Percentiles rank a stretch among this genome's conserved stretches.
These are phyloP conservation scores for Lates japonicus DNA, from an alignment of 2,797 vertebrate species.

Conservation along the genomic window DNA sequence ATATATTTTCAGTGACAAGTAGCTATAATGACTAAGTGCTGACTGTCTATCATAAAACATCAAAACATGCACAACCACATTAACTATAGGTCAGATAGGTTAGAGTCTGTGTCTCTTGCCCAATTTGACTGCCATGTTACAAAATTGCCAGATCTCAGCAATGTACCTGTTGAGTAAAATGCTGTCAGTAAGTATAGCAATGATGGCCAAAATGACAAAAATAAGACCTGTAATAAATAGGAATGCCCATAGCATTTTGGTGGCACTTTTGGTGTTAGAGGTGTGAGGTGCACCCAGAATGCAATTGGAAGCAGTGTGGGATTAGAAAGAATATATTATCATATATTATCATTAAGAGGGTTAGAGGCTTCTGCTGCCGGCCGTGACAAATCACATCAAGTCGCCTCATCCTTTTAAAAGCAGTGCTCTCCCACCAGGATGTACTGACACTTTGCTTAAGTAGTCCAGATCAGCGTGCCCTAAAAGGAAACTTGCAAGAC, in stretches of 20 bases:
- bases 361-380: slow-evolving; percentile 15
- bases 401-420: slow-evolving; percentile 29
- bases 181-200: too few species aligned
- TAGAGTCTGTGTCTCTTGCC: background rate
- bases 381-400: slow-evolving; percentile 32
- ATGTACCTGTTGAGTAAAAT: background rate
- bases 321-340: slow-evolving; percentile 55
- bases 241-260: background rate
- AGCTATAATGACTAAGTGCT: background rate
- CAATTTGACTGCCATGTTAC: background rate
- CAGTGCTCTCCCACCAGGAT: slow-evolving; percentile 8
- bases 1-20: background rate
- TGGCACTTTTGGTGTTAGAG: slow-evolving; percentile 18
- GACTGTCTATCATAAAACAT: background rate
- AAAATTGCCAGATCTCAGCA: background rate
- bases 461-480: slow-evolving; percentile 4
- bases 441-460: background rate
- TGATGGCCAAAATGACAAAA: background rate
- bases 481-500: background rate
- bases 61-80: background rate
- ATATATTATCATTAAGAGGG: slow-evolving; percentile 41
- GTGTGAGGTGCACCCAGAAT: slow-evolving; percentile 21
- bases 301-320: slow-evolving; percentile 28
- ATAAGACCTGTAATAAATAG: background rate
- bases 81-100: background rate